A percentile compares a stretch with the other conserved stretches of the same genome.
Conservation (phyloP, 2,113 vertebrate genomes). For the Psilopogon haemacephalus region DNA sequence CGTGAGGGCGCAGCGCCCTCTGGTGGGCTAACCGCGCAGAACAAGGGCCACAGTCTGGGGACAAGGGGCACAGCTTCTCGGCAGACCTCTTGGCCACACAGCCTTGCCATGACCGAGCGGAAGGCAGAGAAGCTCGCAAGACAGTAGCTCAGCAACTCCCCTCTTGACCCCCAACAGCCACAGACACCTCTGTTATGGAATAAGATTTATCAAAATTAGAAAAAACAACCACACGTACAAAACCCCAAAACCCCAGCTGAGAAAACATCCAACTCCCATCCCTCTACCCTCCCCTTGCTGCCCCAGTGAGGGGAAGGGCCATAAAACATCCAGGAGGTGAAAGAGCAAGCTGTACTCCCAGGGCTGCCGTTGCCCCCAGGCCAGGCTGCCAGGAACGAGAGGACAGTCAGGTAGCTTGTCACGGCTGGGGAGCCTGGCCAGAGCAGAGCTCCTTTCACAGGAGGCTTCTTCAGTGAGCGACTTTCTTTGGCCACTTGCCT, state of each 20-base stretch:
- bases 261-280: neutral
- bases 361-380: neutral
- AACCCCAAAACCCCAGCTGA: neutral
- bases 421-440: neutral
- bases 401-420: neutral
- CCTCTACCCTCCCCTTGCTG: neutral
- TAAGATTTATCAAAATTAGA: conserved; percentile 57
- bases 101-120: neutral
- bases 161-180: neutral
- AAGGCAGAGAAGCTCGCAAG: neutral
- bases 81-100: no score
- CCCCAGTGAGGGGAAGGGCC: neutral
- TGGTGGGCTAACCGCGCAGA: neutral
- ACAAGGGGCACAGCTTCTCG: neutral
- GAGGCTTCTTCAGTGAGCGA: neutral
- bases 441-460: neutral
- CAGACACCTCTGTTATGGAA: neutral
- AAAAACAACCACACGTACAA: neutral
- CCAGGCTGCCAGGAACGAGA: neutral
- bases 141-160: neutral
- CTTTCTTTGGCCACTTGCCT: conserved; percentile 10
- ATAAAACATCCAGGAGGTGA: neutral
- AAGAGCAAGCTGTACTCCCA: neutral
- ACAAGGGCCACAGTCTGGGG: neutral
- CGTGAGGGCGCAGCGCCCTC: neutral